Base-by-base conservation (phyloP, 2,797 vertebrate species). In the Tiaroga cobitis region DNA sequence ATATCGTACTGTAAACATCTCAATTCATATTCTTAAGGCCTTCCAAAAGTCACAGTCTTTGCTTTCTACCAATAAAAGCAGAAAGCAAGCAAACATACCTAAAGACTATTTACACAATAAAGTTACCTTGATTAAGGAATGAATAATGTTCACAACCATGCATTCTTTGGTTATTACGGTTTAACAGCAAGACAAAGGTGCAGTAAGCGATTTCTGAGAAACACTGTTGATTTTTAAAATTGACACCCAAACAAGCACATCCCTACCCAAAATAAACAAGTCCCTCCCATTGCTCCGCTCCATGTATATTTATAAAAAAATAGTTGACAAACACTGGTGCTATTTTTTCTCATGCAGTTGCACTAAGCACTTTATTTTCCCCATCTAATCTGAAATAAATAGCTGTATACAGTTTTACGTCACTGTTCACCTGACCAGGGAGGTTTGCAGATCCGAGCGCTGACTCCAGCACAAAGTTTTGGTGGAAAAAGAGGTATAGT, bases 61-160 rank as follows among this genome's bases (percentile, higher is more conserved):
- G 77, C 41, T 46, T 59, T 5, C 37, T 61, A 39, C 5, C 15
- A 49, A 18, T 49, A 18, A 49, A 49, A 49, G 4, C 46, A 49
- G 46, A 49, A 73, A 83, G 51, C 39, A 68, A 37, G 37, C 8
- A 59, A 76, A 82, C 26, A 63, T 11, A 73, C n/a, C 19, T 80
- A 69, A 69, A 73, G 18, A 69, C 26, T 82, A 87, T 75, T 82
- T 80, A 70, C 37, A 90, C 43, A 59, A 72, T 16, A 86, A 86
- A 85, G 73, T 86, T 85, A 88, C 18, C 81, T 16, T 9, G 21
- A 80, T 70, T 84, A 51, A 39, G 5, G 88, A 85, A 88, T 8
- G 63, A 34, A 82, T 19, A 81, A 72, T 68, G 63, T 56, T 8
- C 56, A 67, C 13, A 56, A 70, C 7, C 6, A 1, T 51, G 76